phyloP scores from a whole-genome alignment of 2,888 invertebrate species.

The Oscheius myriophilus region DNA sequence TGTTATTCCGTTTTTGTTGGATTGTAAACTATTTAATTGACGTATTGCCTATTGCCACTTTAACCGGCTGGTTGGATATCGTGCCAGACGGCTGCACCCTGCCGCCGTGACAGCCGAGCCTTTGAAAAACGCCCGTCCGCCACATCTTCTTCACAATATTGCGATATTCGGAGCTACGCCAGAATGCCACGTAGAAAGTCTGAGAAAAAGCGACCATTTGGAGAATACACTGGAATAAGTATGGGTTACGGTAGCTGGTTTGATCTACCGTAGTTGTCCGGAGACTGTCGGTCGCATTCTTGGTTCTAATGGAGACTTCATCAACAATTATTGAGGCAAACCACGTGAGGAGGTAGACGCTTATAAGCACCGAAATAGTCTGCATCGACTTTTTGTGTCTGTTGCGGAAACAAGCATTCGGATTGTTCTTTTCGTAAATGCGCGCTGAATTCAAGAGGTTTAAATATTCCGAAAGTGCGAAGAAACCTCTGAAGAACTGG shows the following conservation, averaged over 20 bases:
- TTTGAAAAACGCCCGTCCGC: not conserved
- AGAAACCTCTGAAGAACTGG: constrained; percentile 18
- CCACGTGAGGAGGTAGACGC: constrained; percentile 28
- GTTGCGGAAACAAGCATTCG: constrained; percentile 29
- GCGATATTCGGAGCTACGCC: constrained; percentile 31
- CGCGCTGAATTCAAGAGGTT: constrained; percentile 13
- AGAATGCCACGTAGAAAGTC: constrained; percentile 27
- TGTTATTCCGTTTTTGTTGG: too few relatives aligned
- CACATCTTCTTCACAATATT: constrained; percentile 31
- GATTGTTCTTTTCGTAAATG: constrained; percentile 22
- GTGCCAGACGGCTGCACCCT: too few relatives aligned
- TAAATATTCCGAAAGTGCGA: not conserved
- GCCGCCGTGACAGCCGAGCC: too few relatives aligned
- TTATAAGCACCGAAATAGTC: constrained; percentile 29
- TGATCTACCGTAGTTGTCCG: constrained; percentile 11
- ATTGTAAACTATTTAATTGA: too few relatives aligned
- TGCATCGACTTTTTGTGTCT: constrained; percentile 25
- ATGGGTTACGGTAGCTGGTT: not conserved
- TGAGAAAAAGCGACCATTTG: constrained; percentile 27
- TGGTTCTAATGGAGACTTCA: constrained; percentile 4
- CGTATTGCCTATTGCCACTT: too few relatives aligned
- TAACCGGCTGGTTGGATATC: too few relatives aligned
- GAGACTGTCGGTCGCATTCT: not conserved
- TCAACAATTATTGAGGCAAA: constrained; percentile 23
- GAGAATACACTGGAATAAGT: constrained; percentile 27